These are phyloP conservation scores for Emydocephalus ijimae DNA, from an alignment of 2,113 vertebrate species.

Conservation along the genomic window DNA sequence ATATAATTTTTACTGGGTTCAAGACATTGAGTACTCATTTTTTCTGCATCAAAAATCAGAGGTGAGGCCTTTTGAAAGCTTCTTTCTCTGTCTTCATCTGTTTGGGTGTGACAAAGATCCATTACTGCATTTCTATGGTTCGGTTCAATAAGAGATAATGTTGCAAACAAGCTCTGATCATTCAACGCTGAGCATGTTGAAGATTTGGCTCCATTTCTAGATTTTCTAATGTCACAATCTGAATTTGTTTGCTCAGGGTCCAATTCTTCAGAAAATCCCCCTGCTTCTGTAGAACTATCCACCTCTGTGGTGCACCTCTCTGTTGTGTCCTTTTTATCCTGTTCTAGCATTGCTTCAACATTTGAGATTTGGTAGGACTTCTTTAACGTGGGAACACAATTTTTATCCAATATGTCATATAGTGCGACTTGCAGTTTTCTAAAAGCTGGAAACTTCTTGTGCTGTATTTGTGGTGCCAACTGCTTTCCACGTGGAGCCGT, in stretches of 20 bases:
- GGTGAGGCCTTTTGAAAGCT: not conserved
- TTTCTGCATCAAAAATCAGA: not conserved
- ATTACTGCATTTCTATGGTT: not conserved
- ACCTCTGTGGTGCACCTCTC: not conserved
- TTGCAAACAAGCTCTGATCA: constrained; percentile 5
- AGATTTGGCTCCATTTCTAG: not conserved
- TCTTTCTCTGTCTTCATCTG: not conserved
- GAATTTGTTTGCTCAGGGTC: not conserved
- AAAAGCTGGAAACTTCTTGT: not conserved
- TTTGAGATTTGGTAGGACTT: not conserved
- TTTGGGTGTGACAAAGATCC: not conserved
- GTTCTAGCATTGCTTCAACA: not conserved
- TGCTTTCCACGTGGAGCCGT: not conserved
- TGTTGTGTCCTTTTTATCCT: not conserved
- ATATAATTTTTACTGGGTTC: not conserved
- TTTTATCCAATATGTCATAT: not conserved
- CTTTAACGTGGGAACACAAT: not conserved
- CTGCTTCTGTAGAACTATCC: not conserved
- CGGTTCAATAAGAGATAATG: not conserved
- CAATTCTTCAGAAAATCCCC: not conserved
- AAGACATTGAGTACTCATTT: not conserved
- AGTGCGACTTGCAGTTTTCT: constrained; percentile 20
- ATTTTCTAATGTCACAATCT: not conserved
- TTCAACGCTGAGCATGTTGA: not conserved
- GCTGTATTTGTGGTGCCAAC: not conserved